A percentile compares a stretch with the other conserved stretches of the same genome.
These are phyloP conservation scores for Sminthurides bifidus DNA, from an alignment of 1,140 invertebrate genomes.

Conservation along the genomic window DNA sequence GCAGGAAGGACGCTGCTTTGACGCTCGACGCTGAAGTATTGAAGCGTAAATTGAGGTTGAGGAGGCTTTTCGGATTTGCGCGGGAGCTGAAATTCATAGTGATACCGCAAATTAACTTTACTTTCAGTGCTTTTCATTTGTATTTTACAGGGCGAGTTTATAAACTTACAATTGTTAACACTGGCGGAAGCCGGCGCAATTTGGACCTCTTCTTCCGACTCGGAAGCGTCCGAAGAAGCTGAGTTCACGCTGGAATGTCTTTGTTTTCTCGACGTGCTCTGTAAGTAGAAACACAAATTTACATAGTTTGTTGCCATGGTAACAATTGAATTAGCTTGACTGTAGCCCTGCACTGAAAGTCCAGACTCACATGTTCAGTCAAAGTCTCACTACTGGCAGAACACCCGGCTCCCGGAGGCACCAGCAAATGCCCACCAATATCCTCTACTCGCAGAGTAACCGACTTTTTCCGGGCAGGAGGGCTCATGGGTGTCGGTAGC, in stretches of 20 bases:
- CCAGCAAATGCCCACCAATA: constrained; percentile 28
- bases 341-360: no score
- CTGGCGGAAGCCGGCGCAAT: constrained; percentile 1
- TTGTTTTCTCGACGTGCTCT: constrained; percentile 18
- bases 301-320: no score
- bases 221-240: constrained; percentile 20
- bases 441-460: constrained; percentile 30
- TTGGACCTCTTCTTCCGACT: constrained; percentile 21
- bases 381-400: constrained; percentile 28
- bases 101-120: neutral
- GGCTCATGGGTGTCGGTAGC: constrained; percentile 17
- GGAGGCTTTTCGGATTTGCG: constrained; percentile 27
- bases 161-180: constrained; percentile 22
- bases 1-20: constrained; percentile 29
- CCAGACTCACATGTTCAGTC: constrained; percentile 30
- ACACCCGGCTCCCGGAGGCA: constrained; percentile 26
- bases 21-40: constrained; percentile 30
- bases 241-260: constrained; percentile 27
- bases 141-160: neutral
- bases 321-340: no score
- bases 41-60: constrained; percentile 32
- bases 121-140: neutral
- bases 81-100: constrained; percentile 13
- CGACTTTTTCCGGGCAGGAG: constrained; percentile 29
- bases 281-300: neutral